These are phyloP conservation scores for Apotomis betuletana DNA, from an alignment of 2,888 invertebrate genomes.

Conservation along the genomic window DNA sequence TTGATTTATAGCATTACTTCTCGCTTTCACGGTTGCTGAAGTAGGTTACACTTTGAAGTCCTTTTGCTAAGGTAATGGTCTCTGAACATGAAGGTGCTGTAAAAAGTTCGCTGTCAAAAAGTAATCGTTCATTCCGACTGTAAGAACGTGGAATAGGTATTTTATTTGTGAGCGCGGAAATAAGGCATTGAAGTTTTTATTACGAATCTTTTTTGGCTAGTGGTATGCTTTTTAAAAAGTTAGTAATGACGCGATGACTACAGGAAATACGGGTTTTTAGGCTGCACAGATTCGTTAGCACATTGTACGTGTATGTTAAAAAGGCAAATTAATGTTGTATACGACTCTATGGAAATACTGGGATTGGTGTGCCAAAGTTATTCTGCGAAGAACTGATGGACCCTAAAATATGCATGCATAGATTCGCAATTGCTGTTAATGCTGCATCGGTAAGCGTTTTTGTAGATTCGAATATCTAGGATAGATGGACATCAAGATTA, in stretches of 20 bases:
- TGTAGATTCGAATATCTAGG: too few relatives aligned
- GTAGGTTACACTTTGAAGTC: conserved; percentile 28
- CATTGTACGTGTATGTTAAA: too few relatives aligned
- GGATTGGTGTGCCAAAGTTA: too few relatives aligned
- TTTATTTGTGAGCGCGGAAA: conserved; percentile 18
- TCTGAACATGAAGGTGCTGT: conserved; percentile 24
- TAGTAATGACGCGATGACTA: not conserved
- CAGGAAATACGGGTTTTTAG: not conserved
- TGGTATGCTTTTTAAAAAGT: not conserved
- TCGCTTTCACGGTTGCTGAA: conserved; percentile 16
- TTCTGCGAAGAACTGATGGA: too few relatives aligned
- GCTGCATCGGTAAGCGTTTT: too few relatives aligned
- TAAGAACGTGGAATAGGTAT: conserved; percentile 12
- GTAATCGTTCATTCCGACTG: conserved; percentile 36
- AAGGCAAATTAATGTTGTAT: too few relatives aligned
- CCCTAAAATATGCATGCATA: too few relatives aligned
- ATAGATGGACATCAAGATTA: too few relatives aligned
- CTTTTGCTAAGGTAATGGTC: conserved; percentile 29
- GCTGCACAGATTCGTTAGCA: too few relatives aligned
- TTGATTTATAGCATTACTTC: conserved; percentile 31
- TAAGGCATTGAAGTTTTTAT: conserved; percentile 18
- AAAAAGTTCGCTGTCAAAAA: conserved; percentile 28
- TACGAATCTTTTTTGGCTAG: conserved; percentile 2
- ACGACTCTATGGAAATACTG: too few relatives aligned
- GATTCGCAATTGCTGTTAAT: too few relatives aligned